Base-by-base conservation (phyloP, 2,888 invertebrate genomes). In the Quadroppia sp. region DNA sequence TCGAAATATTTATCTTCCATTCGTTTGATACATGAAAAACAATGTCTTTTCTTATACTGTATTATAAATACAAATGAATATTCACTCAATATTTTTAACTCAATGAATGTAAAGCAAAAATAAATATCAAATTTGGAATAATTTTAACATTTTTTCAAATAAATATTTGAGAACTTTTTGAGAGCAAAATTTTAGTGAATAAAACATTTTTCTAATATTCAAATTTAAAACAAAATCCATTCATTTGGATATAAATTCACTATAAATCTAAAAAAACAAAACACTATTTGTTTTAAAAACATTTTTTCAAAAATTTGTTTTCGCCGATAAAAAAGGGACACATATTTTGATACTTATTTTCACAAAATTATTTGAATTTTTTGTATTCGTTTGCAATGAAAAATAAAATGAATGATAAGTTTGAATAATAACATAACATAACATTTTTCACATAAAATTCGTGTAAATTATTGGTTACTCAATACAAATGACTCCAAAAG, bases 331-430 rank as follows among this genome's bases (percentile, higher is more conserved):
- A 13, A 45, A 45, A 45, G 17, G 45, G 17, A n/a, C n/a, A n/a
- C n/a, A n/a, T n/a, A n/a, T n/a, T n/a, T n/a, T n/a, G n/a, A n/a
- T 36, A 36, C 6, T 7, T 7, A 7, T 36, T 36, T 36, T 36
- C 36, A 36, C 36, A 36, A 7, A 36, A 36, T 36, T 36, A 36
- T 36, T 36, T 36, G 36, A 36, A 36, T 7, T 7, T 7, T 7
- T 36, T 4, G 9, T 36, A 36, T 36, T 36, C 36, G 4, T 50
- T n/a, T 7, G 50, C 17, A n/a, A 50, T n/a, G 6, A 25, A 53
- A 56, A 30, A 30, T 56, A 30, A 30, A 56, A 56, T 36, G 36
- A 36, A 56, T 56, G 56, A 56, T 56, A 56, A 56, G 30, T 56
- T 30, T 53, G 53, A 53, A 53, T 53, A 53, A 53, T 53, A 53